Percentiles rank a stretch among this genome's conserved stretches.
Conservation (phyloP, 2,113 vertebrate genomes). For the Siphamia tubifer region DNA sequence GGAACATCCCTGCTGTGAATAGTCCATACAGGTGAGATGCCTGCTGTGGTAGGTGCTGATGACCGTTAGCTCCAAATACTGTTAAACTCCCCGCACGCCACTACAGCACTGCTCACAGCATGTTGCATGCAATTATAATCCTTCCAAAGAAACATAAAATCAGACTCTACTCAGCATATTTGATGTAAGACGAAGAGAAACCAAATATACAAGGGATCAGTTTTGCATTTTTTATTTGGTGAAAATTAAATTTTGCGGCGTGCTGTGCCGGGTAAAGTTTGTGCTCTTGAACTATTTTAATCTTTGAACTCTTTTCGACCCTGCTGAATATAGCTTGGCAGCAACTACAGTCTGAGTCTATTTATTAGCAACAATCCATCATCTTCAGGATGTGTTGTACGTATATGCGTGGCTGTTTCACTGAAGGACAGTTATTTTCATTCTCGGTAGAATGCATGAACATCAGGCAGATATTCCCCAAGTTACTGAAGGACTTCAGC, state of each 20-base stretch:
- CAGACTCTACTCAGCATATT: background rate
- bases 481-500: too few relatives aligned
- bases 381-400: too few relatives aligned
- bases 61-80: background rate
- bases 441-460: too few relatives aligned
- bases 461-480: too few relatives aligned
- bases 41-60: background rate
- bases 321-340: background rate
- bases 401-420: too few relatives aligned
- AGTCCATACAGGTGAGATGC: slow-evolving; percentile 26
- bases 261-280: background rate
- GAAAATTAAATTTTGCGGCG: background rate
- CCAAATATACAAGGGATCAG: background rate
- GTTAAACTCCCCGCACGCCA: background rate
- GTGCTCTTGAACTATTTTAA: background rate
- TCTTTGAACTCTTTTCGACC: background rate
- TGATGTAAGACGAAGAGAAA: background rate
- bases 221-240: background rate
- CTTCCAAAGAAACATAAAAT: background rate
- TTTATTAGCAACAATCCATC: too few relatives aligned
- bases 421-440: too few relatives aligned
- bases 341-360: too few relatives aligned
- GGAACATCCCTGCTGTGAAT: slow-evolving; percentile 24
- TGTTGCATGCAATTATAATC: background rate
- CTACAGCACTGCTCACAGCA: too few relatives aligned